Base-by-base conservation (phyloP, 2,113 vertebrate species). In the Collichthys lucidus region DNA sequence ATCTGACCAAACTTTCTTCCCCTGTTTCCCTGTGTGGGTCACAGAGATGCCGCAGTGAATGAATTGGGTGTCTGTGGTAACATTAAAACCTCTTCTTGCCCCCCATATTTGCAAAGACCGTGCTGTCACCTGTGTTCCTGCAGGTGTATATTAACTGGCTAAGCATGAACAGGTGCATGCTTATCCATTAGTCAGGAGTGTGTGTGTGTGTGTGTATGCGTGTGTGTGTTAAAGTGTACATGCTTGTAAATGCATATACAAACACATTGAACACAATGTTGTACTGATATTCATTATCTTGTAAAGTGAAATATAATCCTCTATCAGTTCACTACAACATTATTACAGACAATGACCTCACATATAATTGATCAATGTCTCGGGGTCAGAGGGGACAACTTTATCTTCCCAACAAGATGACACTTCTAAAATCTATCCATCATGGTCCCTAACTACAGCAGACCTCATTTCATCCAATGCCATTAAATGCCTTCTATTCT, bases 41-140 rank as follows among this genome's bases (percentile, higher is more conserved):
- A 40, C 8, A 40, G 35, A 40, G 35, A 40, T 40, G 35, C 7
- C 7, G 8, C 35, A 40, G 8, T 40, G 35, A 40, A 40, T 40
- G 35, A 40, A 40, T 16, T 16, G 15, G 5, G 47, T 1, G 14
- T 5, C 14, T 62, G 46, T 3, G 2, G 75, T 55, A 46, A 14
- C 46, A 44, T 53, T 46, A 55, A 75, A 75, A 22, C 64, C 20
- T 62, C 47, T 22, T 29, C 4, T 20, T 75, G 55, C 69, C 35
- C 42, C 11, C 57, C 42, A 57, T 26, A 49, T 55, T 76, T 73
- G 64, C 56, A 56, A 40, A 44, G 14, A 11, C 59, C 72, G 40
- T 64, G 50, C 50, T 44, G 29, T 77, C 44, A 72, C 65, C 67
- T 72, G 67, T 44, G 62, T 72, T 65, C 52, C 42, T 60, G 72